phyloP scores from a whole-genome alignment of 2,888 invertebrate genomes.

The Cephus nigrinus region DNA sequence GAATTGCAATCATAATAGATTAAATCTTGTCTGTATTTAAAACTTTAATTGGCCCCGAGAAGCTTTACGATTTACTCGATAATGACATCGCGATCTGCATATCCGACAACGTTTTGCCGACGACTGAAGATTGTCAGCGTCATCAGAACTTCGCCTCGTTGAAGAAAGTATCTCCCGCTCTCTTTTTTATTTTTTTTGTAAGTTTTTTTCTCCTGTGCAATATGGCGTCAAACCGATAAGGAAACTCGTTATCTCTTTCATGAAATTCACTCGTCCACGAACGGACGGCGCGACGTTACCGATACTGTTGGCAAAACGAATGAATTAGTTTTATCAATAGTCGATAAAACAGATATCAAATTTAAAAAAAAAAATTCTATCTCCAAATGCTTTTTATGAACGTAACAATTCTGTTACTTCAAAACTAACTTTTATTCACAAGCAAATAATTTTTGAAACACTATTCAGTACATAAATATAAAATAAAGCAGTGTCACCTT shows the following conservation, averaged over 20 bases:
- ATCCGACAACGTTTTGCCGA: conserved; percentile 22
- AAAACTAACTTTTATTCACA: background rate
- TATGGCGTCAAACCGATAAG: background rate
- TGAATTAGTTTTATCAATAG: background rate
- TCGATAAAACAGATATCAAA: background rate
- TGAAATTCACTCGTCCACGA: background rate
- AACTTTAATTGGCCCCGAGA: background rate
- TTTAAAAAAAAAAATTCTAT: no score
- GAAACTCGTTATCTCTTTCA: conserved; percentile 3
- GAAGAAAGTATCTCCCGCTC: conserved; percentile 29
- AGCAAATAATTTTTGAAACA: background rate
- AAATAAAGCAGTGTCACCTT: no score
- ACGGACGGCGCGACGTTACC: background rate
- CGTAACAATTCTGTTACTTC: background rate
- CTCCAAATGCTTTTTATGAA: background rate
- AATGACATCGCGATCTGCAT: conserved; percentile 3
- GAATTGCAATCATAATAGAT: conserved; percentile 41
- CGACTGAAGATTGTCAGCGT: conserved; percentile 51
- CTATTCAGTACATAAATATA: no score
- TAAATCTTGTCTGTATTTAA: conserved; percentile 32
- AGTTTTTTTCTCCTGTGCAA: background rate
- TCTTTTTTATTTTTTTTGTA: background rate
- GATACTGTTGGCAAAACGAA: background rate
- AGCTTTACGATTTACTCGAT: background rate
- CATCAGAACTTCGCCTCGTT: conserved; percentile 49